Evolutionary conservation across 2,888 invertebrate genomes (phyloP).

Genomic region (Scaptomyza polygonia): DNA sequence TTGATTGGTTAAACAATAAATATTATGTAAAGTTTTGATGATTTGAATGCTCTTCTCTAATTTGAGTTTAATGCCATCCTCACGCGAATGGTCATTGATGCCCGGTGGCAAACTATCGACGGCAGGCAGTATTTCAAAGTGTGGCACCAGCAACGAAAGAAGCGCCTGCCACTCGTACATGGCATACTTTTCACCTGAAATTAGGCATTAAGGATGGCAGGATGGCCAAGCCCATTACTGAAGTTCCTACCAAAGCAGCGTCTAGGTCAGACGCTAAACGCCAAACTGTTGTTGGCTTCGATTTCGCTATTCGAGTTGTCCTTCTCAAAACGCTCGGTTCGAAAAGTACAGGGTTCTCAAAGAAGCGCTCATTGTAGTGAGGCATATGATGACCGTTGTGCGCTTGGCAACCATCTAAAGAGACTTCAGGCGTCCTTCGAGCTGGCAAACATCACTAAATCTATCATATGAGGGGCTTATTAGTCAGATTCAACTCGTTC

Average conservation of each 20-base stretch:
- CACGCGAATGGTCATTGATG: conserved; percentile 73
- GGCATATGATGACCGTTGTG: conserved; percentile 78
- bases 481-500: conserved; percentile 5
- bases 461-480: conserved; percentile 75
- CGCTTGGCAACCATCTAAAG: conserved; percentile 77
- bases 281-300: conserved; percentile 85
- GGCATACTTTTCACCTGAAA: conserved; percentile 84
- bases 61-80: conserved; percentile 84
- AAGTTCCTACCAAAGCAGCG: conserved; percentile 84
- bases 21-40: conserved; percentile 55
- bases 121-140: conserved; percentile 83
- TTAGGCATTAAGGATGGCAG: background rate
- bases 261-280: conserved; percentile 88
- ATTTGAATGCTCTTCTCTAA: conserved; percentile 85
- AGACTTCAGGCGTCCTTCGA: conserved; percentile 69
- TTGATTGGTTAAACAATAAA: too few species aligned
- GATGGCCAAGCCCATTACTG: too few species aligned
- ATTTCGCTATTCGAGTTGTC: conserved; percentile 43
- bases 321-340: conserved; percentile 84
- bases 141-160: conserved; percentile 85
- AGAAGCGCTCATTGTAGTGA: conserved; percentile 79
- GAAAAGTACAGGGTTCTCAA: conserved; percentile 73
- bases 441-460: conserved; percentile 70
- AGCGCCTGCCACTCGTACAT: conserved; percentile 86
- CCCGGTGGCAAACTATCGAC: conserved; percentile 66